Evolutionary conservation across 2,113 vertebrate species (phyloP), one percentile per base, ranked within the genome.

Genomic region (Psilopsiagon aymara): DNA sequence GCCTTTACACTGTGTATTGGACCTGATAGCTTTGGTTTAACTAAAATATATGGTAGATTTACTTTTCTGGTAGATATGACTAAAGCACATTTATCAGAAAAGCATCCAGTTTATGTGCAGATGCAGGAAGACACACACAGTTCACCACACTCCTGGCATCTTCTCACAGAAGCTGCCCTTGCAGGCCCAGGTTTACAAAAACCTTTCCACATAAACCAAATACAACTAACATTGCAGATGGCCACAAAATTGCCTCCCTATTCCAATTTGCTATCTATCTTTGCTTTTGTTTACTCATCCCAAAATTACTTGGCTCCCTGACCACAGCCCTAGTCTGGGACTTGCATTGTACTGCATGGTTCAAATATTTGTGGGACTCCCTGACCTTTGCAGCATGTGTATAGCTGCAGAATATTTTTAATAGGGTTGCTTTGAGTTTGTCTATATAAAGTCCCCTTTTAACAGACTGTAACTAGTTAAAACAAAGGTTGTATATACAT

Each of bases 161-260:
- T 80, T 27, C 52, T 37, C 63, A 29, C 27, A 25, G 63, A 82
- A 69, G 7, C 27, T 35, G 37, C 4, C 4, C 13, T 64, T 52
- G 14, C 10, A 81, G 7, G 8, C 8, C 18, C 2, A 9, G 6
- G 15, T 8, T 11, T 31, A 27, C 28, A 9, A 41, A 79, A 86
- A 49, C 29, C 35, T 75, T 35, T 16, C 19, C 6, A 17, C 1
- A 0, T 9, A 51, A 90, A 43, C 23, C 17, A 6, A 29, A 51
- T 8, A 23, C 11, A 78, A 41, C 15, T 9, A 35, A 6, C 3
- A 14, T 1, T 29, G 4, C 31, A 88, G 17, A 23, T 0, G 0
- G 11, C 3, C 1, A 10, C 25, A 29, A 49, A 76, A 9, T 41
- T 79, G 5, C 27, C 35, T 86, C 11, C 13, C 4, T 73, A 10